These are phyloP conservation scores for Nannobrachium achirus DNA, from an alignment of 2,113 vertebrate genomes.

Conservation along the genomic window DNA sequence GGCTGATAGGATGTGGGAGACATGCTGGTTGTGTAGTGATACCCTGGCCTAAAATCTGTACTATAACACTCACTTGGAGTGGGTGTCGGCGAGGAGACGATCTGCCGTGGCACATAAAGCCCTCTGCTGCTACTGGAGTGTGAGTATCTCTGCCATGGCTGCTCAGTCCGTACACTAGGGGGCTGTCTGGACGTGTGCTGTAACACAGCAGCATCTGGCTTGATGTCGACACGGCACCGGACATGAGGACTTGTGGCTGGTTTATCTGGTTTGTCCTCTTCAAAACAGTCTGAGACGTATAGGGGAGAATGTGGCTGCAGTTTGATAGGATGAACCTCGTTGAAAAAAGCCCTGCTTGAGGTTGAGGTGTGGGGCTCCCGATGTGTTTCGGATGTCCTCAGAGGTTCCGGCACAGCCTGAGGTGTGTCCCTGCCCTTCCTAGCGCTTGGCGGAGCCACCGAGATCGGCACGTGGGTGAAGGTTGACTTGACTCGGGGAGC, in stretches of 20 bases:
- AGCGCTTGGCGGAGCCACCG: conserved; percentile 74
- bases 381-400: conserved; percentile 70
- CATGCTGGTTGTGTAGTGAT: conserved; percentile 78
- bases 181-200: conserved; percentile 81
- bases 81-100: conserved; percentile 83
- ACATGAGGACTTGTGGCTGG: conserved; percentile 85
- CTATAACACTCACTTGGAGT: conserved; percentile 92
- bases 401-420: conserved; percentile 71
- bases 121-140: conserved; percentile 78
- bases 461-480: conserved; percentile 84
- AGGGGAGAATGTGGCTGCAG: conserved; percentile 91
- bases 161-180: conserved; percentile 67
- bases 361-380: conserved; percentile 78
- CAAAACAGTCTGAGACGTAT: conserved; percentile 86
- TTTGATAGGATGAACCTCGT: conserved; percentile 95
- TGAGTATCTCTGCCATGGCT: conserved; percentile 79
- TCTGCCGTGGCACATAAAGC: conserved; percentile 84
- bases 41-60: conserved; percentile 83
- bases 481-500: conserved; percentile 83
- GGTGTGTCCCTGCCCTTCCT: conserved; percentile 80
- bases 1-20: conserved; percentile 77
- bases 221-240: conserved; percentile 92
- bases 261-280: conserved; percentile 76
- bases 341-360: conserved; percentile 83
- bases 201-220: conserved; percentile 88